Conservation (phyloP, 2,797 vertebrate species). For the Phoebastria nigripes region DNA sequence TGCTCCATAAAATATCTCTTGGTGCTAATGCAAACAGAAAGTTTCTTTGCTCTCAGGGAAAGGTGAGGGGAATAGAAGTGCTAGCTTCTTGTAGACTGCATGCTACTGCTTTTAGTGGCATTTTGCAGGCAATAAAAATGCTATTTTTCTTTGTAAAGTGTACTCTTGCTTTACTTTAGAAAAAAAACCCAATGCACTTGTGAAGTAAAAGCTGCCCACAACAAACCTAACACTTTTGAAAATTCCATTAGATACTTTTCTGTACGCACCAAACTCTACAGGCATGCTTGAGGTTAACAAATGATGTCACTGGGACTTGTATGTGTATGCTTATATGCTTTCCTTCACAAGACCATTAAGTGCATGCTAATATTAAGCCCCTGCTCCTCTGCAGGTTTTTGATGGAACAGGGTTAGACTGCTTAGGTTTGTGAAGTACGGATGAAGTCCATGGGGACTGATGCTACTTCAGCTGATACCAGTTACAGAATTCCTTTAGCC, state of each 20-base stretch:
- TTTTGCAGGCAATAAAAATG: slow-evolving; percentile 18
- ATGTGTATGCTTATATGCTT: neutral
- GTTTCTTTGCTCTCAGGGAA: slow-evolving; percentile 9
- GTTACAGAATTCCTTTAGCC: neutral
- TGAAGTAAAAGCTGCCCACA: neutral
- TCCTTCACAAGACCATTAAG: neutral
- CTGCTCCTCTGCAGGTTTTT: neutral
- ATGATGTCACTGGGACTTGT: neutral
- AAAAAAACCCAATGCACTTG: neutral
- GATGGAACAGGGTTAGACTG: neutral
- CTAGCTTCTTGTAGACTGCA: neutral
- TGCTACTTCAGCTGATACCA: neutral
- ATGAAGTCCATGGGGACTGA: neutral
- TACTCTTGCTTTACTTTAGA: neutral
- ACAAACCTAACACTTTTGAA: neutral
- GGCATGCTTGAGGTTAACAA: neutral
- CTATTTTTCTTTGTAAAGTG: neutral
- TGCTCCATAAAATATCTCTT: slow-evolving; percentile 51
- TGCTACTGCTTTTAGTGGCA: neutral
- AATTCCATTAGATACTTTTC: neutral
- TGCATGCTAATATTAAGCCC: neutral
- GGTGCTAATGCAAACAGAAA: slow-evolving; percentile 56
- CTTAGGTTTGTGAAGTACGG: neutral
- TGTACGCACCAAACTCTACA: neutral
- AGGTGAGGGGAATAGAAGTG: slow-evolving; percentile 29